Base-by-base conservation (phyloP, 2,888 invertebrate genomes). In the Eupsilia transversa region DNA sequence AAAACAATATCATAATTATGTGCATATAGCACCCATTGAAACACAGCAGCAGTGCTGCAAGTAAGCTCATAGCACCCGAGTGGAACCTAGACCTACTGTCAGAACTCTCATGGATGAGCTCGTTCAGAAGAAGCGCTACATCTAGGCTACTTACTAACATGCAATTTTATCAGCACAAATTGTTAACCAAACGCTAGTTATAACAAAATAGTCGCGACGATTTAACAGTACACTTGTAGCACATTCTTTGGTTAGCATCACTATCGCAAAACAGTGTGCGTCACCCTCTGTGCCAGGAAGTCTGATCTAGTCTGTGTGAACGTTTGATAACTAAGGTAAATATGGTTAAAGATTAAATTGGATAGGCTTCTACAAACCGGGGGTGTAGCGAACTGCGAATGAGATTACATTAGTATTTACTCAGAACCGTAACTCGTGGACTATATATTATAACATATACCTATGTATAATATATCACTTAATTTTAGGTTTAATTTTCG, bases 261-360 rank as follows among this genome's bases (percentile, higher is more conserved):
- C 35, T 9, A 38, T 38, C 7, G 38, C 9, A 38, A n/a, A n/a
- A n/a, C n/a, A n/a, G n/a, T n/a, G n/a, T n/a, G n/a, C n/a, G n/a
- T 38, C 38, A 38, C 7, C 38, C 38, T 38, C 38, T 38, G 38
- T 38, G 9, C 38, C 38, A 49, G 23, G 9, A 17, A 54, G 38
- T 65, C 30, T 38, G 38, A 33, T 71, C 20, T 66, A 23, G 35
- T 27, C 35, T 23, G 17, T 71, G 27, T 35, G 14, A 63, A 56
- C 35, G 23, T 72, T 63, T n/a, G n/a, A n/a, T n/a, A n/a, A n/a
- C n/a, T n/a, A n/a, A n/a, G n/a, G n/a, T n/a, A n/a, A n/a, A n/a
- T n/a, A n/a, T n/a, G n/a, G 46, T 74, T 56, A 43, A 35, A 56
- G 41, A 33, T 72, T 74, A 72, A 74, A 63, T 30, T 52, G 27